Base-by-base conservation (phyloP, 1,140 invertebrate species). In the Papilio glaucus region DNA sequence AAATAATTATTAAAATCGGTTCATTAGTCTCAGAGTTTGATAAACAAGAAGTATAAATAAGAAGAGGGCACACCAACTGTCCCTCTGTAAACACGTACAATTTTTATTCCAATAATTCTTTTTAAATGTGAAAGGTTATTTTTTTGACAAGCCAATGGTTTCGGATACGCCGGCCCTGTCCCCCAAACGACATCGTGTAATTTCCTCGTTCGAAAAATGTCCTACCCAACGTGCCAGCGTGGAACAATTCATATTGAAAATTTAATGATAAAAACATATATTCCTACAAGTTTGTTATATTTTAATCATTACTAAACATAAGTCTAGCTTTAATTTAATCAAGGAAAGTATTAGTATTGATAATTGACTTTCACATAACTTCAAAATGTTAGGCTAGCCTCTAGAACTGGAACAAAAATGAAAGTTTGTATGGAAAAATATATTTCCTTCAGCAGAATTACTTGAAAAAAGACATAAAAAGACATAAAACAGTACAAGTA, bases 81-180 rank as follows among this genome's bases (percentile, higher is more conserved):
- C 79, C 80, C 78, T 81, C 77, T 72, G 72, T 75, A 62, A 78
- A 77, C 85, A 88, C 86, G 85, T 87, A 82, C 83, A 60, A 75
- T 75, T 77, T 75, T 85, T 82, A 81, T 86, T 83, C 78, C 81
- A 82, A 84, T 86, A 87, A 86, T 83, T 87, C 85, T 87, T 86
- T 88, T 88, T 87, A 84, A 87, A 88, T 82, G 83, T 84, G 83
- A 83, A 85, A 78, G 75, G 87, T 85, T 89, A 89, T 87, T 89
- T 87, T 89, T 89, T 83, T 89, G 87, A 89, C 87, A 87, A 82
- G 77, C 77, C 69, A 76, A 70, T 77, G 85, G 77, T 79, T 79
- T 80, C 77, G 80, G 78, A 82, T 80, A 53, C 67, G 42, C 77
- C 80, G 77, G 73, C 77, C 75, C 41, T 73, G 75, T 85, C 77